These are phyloP conservation scores for Drosophila yakuba DNA, from an alignment of 1,140 invertebrate genomes.

Conservation along the genomic window DNA sequence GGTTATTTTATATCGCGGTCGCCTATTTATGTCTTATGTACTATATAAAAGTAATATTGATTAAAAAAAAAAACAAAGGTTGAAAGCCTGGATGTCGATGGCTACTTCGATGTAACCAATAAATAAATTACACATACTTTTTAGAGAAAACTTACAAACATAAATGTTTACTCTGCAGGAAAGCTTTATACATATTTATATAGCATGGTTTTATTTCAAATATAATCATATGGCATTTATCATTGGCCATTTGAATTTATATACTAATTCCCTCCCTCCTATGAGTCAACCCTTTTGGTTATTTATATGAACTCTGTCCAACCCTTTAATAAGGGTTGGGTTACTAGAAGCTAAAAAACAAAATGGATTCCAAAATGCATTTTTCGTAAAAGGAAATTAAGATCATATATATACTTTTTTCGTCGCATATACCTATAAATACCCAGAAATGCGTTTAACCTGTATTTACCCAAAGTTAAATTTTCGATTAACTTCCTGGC, in stretches of 20 bases:
- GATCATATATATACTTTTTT: no score
- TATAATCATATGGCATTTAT: background rate
- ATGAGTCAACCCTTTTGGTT: slow-evolving; percentile 45
- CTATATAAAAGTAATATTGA: slow-evolving; percentile 7
- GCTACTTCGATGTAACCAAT: background rate
- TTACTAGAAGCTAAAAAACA: slow-evolving; percentile 22
- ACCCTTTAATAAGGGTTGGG: slow-evolving; percentile 55
- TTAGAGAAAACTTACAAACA: no score
- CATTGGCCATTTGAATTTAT: slow-evolving; percentile 47
- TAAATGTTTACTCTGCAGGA: no score
- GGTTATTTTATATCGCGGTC: slow-evolving; percentile 72
- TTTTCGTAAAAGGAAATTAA: no score
- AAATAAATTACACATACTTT: background rate
- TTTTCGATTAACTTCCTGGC: slow-evolving; percentile 54
- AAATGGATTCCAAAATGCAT: slow-evolving; percentile 32
- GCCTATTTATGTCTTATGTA: slow-evolving; percentile 35
- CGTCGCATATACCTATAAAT: no score
- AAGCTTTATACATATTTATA: no score
- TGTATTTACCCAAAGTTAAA: slow-evolving; percentile 39
- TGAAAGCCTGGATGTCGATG: background rate
- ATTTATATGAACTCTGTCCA: slow-evolving; percentile 19
- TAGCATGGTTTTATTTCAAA: background rate
- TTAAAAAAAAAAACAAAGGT: no score
- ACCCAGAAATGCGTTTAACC: slow-evolving; percentile 48
- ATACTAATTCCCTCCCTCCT: slow-evolving; percentile 9